Base-by-base conservation (phyloP, 2,113 vertebrate genomes). In the Tichodroma muraria region DNA sequence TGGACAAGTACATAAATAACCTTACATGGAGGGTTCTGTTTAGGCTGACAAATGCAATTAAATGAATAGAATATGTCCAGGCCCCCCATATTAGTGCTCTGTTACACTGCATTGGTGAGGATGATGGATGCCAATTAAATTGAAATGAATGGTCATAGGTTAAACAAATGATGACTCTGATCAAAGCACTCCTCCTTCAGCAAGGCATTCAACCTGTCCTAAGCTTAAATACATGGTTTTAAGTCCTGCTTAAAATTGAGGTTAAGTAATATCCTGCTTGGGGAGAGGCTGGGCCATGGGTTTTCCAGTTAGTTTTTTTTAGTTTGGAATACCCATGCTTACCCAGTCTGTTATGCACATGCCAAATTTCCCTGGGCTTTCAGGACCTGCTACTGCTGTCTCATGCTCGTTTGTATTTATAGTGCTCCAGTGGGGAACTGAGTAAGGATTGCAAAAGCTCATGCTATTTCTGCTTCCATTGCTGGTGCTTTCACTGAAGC, bases 141-240 rank as follows among this genome's bases (percentile, higher is more conserved):
- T 59, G 88, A 80, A 91, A 92, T 94, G 68, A 53, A 4, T 71
- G 81, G 80, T 75, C 80, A 75, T 27, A 90, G 71, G 85, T 90
- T 93, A 93, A 95, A 80, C 77, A 92, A 90, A 83, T 53, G 56
- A 78, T 78, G 82, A n/a, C 59, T 81, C 78, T 78, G 76, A 86
- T 88, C 60, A 90, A 94, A 93, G 89, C 56, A 19, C 25, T 83
- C 9, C 28, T 94, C 68, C 47, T 59, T 85, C 71, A 63, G 38
- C 56, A 64, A 75, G 77, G 56, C 44, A 60, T 68, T 72, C 68
- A 78, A 71, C 40, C 23, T 83, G 33, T 56, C 56, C 65, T 84
- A 13, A 83, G 47, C 64, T 23, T 76, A 63, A 77, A 44, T 40
- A 33, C 23, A 3, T 7, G 11, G 18, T 42, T 82, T 40, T 15